phyloP scores from a whole-genome alignment of 2,113 vertebrate genomes.

The Macrotis lagotis region DNA sequence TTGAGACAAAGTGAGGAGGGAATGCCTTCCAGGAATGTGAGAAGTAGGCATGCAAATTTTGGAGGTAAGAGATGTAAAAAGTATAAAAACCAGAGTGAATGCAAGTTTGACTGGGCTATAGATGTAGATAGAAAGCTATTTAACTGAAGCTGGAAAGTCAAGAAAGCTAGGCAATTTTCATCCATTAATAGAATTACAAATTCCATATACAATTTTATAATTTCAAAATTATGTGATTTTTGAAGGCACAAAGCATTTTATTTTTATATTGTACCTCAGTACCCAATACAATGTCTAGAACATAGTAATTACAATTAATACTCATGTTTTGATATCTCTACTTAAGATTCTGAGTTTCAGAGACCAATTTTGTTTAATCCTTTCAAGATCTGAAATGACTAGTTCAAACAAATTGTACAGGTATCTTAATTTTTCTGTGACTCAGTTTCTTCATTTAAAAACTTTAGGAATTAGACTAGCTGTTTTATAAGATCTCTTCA shows the following conservation, averaged over 20 bases:
- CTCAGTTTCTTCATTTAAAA: background rate
- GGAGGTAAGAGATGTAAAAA: background rate
- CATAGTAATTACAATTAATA: background rate
- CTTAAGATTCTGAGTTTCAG: background rate
- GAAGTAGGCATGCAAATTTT: background rate
- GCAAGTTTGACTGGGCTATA: background rate
- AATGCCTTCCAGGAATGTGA: background rate
- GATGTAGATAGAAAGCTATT: background rate
- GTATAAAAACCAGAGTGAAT: background rate
- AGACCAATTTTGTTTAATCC: background rate
- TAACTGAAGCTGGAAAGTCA: background rate
- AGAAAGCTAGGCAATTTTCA: background rate
- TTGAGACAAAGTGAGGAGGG: background rate
- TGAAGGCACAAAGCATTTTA: background rate
- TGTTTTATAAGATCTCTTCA: background rate
- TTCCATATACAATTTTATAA: too few species aligned
- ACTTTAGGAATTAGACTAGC: background rate
- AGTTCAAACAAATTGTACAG: background rate
- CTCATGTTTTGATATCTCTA: background rate
- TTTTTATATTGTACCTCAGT: background rate
- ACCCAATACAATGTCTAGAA: background rate
- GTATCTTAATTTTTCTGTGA: background rate
- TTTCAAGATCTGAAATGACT: background rate
- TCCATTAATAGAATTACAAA: background rate
- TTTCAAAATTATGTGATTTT: too few species aligned